Evolutionary conservation across 2,888 invertebrate species (phyloP).

Genomic region (Ennomos quercinarius): DNA sequence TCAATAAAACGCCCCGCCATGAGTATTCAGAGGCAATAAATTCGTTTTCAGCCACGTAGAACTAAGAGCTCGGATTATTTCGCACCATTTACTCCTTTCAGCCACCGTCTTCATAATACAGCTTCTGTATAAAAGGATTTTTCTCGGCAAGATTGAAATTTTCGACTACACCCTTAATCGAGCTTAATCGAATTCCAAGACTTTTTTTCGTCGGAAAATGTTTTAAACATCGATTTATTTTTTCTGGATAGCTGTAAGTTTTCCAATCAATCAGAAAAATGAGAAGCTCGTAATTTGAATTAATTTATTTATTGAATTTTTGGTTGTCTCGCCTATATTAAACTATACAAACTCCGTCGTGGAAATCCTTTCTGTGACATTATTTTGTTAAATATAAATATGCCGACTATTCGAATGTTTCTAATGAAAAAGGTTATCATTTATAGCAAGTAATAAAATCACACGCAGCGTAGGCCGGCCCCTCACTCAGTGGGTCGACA

Average conservation of each 20-base stretch:
- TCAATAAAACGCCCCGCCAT: constrained; percentile 70
- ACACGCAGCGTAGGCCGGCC: no score
- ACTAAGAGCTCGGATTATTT: constrained; percentile 84
- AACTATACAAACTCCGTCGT: neutral
- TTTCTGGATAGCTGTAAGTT: constrained; percentile 26
- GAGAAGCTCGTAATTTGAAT: constrained; percentile 22
- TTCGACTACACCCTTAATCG: constrained; percentile 64
- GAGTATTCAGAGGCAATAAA: constrained; percentile 78
- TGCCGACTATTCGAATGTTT: no score
- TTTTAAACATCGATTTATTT: constrained; percentile 36
- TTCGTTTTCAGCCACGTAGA: constrained; percentile 80
- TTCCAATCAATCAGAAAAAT: constrained; percentile 30
- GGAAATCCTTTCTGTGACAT: no score
- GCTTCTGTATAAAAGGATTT: constrained; percentile 72
- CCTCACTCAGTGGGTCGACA: no score
- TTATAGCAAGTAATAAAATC: no score
- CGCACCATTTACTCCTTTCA: constrained; percentile 83
- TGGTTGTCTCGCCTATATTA: constrained; percentile 8
- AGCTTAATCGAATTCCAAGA: constrained; percentile 65
- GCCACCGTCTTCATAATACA: constrained; percentile 77
- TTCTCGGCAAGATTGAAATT: constrained; percentile 71
- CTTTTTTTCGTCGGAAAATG: constrained; percentile 47
- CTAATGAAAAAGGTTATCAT: no score
- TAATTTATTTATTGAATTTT: constrained; percentile 22
- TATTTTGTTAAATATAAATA: no score